Base-by-base conservation (phyloP, 1,140 invertebrate species). In the Limonius californicus region DNA sequence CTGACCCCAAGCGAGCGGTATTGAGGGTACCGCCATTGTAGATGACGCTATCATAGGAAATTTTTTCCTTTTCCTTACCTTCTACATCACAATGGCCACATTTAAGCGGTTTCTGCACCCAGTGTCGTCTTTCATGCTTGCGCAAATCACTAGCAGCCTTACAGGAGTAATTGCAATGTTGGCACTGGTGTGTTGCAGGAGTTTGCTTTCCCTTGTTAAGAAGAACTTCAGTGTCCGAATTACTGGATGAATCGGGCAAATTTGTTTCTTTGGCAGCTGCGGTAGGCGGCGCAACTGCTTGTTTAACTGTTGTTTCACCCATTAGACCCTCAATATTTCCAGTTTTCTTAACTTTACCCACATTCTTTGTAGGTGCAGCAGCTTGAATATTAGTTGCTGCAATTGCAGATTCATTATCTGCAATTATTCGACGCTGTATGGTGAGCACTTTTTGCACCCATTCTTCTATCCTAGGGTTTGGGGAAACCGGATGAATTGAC, bases 91-190 rank as follows among this genome's bases (percentile, higher is more conserved):
- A 61, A 30, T 45, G 8, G 9, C 27, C 50, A 39, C 59, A 61
- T 9, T 20, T 39, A 14, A 54, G 45, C 23, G 59, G 59, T 54
- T 45, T 27, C 14, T 19, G 18, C 14, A 43, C 32, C 59, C 59
- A 61, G 42, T 61, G 59, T 32, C 59, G 23, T 30, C 21, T 32
- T 21, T 39, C 47, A 42, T 61, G 59, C 43, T 54, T 61, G 1
- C 50, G 21, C 50, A 61, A 20, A 20, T 61, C 59, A 12, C 30
- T 54, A 4, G 42, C 47, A n/a, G 23, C 35, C 6, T 14, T 53
- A n/a, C 59, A 61, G 7, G 12, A 19, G 30, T 55, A 55, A 7
- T 4, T 16, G 14, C 53, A 55, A 16, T 55, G 20, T 11, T 27
- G 21, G 15, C 53, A 55, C 9, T 55, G 27, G n/a, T 55, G 53